Conservation (phyloP, 2,888 invertebrate species). For the Acanthacorydalis orientalis region DNA sequence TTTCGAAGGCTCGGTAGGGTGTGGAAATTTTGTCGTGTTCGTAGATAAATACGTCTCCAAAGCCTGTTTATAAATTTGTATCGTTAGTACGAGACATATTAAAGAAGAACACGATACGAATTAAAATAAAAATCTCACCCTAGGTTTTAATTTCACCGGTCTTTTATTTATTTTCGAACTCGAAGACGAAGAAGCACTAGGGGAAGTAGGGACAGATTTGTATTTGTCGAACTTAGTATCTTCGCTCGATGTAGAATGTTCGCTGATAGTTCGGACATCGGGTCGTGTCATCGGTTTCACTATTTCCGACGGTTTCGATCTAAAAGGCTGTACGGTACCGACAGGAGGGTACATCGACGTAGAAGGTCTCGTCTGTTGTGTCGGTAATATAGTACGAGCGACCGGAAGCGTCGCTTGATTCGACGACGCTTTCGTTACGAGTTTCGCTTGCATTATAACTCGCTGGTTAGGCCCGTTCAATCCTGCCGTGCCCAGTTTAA, state of each 20-base stretch:
- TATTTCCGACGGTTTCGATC: conserved; percentile 20
- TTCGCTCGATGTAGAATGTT: not conserved
- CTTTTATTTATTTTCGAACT: conserved; percentile 23
- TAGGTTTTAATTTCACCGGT: conserved; percentile 16
- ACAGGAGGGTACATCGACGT: conserved; percentile 28
- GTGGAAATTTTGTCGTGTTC: conserved; percentile 25
- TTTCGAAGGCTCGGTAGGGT: conserved; percentile 30
- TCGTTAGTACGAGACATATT: conserved; percentile 9
- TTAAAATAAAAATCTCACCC: conserved; percentile 12
- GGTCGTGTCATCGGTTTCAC: conserved; percentile 6
- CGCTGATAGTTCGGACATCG: conserved; percentile 1
- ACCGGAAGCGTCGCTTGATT: conserved; percentile 8
- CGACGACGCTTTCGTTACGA: conserved; percentile 38
- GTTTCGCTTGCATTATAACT: conserved; percentile 43
- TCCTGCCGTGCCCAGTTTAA: conserved; percentile 45
- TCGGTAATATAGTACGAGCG: not conserved
- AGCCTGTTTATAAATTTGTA: too few species aligned
- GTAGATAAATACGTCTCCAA: conserved; percentile 12
- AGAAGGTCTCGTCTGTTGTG: conserved; percentile 9
- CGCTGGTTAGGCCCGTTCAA: conserved; percentile 42
- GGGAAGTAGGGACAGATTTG: conserved; percentile 25
- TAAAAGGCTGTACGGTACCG: conserved; percentile 35
- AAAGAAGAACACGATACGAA: too few species aligned
- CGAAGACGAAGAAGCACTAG: conserved; percentile 25
- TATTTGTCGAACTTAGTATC: conserved; percentile 2